These are phyloP conservation scores for Sander lucioperca DNA, from an alignment of 2,113 vertebrate species.

Conservation along the genomic window DNA sequence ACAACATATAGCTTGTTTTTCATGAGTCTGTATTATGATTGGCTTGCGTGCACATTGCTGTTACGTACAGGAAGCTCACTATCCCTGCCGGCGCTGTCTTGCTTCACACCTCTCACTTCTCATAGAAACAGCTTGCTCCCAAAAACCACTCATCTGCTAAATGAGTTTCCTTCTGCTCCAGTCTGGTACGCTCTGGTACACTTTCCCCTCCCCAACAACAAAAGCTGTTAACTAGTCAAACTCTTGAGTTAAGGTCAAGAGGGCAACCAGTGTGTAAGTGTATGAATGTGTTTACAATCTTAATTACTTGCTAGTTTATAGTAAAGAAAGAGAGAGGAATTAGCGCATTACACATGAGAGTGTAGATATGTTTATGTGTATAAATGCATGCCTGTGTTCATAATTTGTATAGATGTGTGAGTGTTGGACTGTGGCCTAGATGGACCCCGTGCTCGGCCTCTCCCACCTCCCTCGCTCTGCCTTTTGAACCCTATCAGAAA, in stretches of 20 bases:
- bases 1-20: conserved; percentile 54
- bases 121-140: conserved; percentile 46
- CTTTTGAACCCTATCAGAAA: conserved; percentile 77
- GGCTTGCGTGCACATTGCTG: conserved; percentile 26
- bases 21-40: conserved; percentile 65
- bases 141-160: conserved; percentile 76
- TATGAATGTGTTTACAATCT: conserved; percentile 24
- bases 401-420: neutral
- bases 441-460: conserved; percentile 37
- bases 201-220: conserved; percentile 30
- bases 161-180: conserved; percentile 78
- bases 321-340: neutral
- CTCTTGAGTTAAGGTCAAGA: conserved; percentile 75
- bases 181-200: conserved; percentile 44
- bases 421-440: conserved; percentile 34
- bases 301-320: conserved; percentile 37
- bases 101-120: conserved; percentile 61
- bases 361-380: neutral
- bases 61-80: conserved; percentile 66
- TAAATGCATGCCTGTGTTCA: neutral
- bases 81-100: conserved; percentile 55
- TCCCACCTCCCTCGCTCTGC: conserved; percentile 53
- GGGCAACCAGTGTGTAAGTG: conserved; percentile 30
- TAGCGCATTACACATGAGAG: conserved; percentile 15
- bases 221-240: conserved; percentile 71